Conservation (phyloP, 2,888 invertebrate species). For the Epinotia nisella region DNA sequence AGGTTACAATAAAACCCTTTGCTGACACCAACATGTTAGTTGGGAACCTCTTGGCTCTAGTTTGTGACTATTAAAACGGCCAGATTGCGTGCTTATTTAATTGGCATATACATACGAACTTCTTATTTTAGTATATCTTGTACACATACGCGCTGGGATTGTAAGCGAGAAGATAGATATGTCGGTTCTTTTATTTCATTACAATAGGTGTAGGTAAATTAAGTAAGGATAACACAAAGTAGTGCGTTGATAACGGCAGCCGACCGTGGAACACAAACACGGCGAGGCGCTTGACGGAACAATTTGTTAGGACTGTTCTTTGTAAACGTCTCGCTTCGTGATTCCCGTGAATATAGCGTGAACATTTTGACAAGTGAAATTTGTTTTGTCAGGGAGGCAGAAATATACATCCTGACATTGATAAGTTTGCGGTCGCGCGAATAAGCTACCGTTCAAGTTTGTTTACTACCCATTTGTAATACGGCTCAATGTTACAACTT, state of each 20-base stretch:
- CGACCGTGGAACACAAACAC: constrained; percentile 71
- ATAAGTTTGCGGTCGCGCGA: constrained; percentile 60
- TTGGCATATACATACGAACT: not conserved
- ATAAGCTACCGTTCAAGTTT: constrained; percentile 50
- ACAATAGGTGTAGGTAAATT: not conserved
- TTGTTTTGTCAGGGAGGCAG: constrained; percentile 70
- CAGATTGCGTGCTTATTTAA: not conserved
- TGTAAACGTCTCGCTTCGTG: constrained; percentile 79
- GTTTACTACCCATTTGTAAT: constrained; percentile 43
- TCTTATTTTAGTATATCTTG: not conserved
- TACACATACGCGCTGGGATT: not conserved
- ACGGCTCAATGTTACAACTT: constrained; percentile 34
- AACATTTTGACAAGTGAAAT: constrained; percentile 81
- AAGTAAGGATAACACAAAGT: constrained; percentile 34
- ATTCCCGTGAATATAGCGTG: constrained; percentile 74
- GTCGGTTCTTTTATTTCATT: not conserved
- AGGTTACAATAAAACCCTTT: too few species aligned
- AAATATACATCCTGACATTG: constrained; percentile 58
- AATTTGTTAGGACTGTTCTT: constrained; percentile 79
- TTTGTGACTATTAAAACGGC: not conserved
- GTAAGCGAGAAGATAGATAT: not conserved
- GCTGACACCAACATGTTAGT: too few species aligned
- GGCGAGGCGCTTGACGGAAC: constrained; percentile 71
- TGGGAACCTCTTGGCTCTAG: not conserved
- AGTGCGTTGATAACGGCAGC: constrained; percentile 61